Percentiles rank a stretch among this genome's conserved stretches.
phyloP scores from a whole-genome alignment of 37 sponge, comb jelly and placozoan genomes.

The Beroe forskalii region DNA sequence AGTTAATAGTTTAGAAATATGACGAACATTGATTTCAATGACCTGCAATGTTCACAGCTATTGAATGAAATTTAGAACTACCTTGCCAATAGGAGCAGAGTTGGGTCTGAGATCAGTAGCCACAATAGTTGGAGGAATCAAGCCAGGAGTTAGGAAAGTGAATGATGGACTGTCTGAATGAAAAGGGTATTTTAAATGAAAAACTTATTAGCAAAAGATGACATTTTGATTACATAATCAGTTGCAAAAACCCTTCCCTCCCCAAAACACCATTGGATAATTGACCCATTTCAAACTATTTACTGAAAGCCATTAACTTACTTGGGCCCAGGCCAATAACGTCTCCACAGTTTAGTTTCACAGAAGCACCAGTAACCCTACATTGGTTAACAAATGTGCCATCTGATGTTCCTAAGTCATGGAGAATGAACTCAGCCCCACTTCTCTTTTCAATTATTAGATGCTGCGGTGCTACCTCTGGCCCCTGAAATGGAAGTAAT shows the following conservation, averaged over 20 bases:
- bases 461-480: constrained; percentile 48
- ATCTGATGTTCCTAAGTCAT: constrained; percentile 44
- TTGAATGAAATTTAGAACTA: neutral
- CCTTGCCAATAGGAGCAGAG: constrained; percentile 32
- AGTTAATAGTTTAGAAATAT: too few species aligned
- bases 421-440: constrained; percentile 37
- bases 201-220: too few species aligned
- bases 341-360: constrained; percentile 60
- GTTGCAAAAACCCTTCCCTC: too few species aligned
- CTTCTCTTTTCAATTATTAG: constrained; percentile 42
- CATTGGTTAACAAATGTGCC: constrained; percentile 50
- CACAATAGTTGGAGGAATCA: constrained; percentile 11
- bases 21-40: too few species aligned
- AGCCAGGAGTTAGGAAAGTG: constrained; percentile 35
- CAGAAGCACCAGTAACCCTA: constrained; percentile 50
- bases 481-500: too few species aligned
- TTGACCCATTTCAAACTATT: too few species aligned
- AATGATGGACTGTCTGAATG: constrained; percentile 53
- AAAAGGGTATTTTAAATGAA: too few species aligned
- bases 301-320: too few species aligned
- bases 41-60: too few species aligned
- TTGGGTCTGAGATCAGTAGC: neutral
- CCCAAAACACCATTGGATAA: too few species aligned
- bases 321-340: constrained; percentile 34
- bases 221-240: too few species aligned